Evolutionary conservation across 2,888 invertebrate species (phyloP).

Genomic region (Eueremaeus valkanovi): DNA sequence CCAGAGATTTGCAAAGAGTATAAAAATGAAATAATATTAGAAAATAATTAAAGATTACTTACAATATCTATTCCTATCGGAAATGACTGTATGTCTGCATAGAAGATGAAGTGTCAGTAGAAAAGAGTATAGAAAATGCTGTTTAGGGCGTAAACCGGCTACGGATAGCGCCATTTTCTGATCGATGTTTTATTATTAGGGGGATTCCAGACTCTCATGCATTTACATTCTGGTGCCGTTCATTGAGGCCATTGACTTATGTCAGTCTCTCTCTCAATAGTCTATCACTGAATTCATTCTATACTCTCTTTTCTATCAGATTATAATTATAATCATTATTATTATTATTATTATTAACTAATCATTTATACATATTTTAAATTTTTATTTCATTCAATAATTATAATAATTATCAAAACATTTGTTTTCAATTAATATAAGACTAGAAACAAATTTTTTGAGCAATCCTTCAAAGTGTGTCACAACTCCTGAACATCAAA

Average conservation of each 20-base stretch:
- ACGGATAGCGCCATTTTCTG: conserved; percentile 40
- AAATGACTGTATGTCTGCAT: conserved; percentile 42
- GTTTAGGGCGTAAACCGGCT: conserved; percentile 41
- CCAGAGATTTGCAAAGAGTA: neutral
- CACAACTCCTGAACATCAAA: neutral
- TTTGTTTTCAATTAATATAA: neutral
- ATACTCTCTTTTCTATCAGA: neutral
- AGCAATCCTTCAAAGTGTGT: conserved; percentile 16
- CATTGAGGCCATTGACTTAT: conserved; percentile 28
- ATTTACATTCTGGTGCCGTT: conserved; percentile 22
- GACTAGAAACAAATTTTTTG: neutral
- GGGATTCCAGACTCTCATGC: neutral
- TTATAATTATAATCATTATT: too few relatives aligned
- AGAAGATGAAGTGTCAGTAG: conserved; percentile 35
- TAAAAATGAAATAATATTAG: conserved; percentile 17
- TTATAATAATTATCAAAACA: neutral
- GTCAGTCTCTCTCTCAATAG: conserved; percentile 2
- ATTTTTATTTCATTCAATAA: neutral
- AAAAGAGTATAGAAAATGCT: conserved; percentile 28
- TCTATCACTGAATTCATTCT: conserved; percentile 11
- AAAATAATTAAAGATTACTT: conserved; percentile 39
- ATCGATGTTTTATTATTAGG: conserved; percentile 18
- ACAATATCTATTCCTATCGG: conserved; percentile 45
- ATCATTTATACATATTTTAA: neutral
- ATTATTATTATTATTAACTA: neutral